Evolutionary conservation across 2,888 invertebrate genomes (phyloP), one percentile per base, ranked within the genome.

Genomic region (Apodemia zela): DNA sequence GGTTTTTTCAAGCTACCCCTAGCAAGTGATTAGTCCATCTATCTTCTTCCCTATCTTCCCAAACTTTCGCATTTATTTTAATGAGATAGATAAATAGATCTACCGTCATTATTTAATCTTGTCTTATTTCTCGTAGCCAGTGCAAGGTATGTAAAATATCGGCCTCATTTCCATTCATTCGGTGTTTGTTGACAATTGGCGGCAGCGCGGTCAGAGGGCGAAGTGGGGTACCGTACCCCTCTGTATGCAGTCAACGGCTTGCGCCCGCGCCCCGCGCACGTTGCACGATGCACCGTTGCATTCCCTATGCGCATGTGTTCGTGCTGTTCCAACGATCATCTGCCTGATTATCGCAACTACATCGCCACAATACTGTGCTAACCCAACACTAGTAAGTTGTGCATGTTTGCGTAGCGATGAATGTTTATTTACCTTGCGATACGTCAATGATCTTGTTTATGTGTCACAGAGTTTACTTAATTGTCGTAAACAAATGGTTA

Each of bases 111-210:
- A n/a, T n/a, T n/a, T n/a, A n/a, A n/a, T n/a, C n/a, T n/a, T n/a
- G n/a, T 42, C 15, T 42, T 10, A 42, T 42, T n/a, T 42, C 42
- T 42, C 5, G 15, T 42, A 42, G 10, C 15, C 42, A 42, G 54
- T 21, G 54, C 7, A 21, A 18, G 21, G 54, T 45, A 70, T 68
- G 68, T 77, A 77, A 80, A 74, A 76, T 76, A 75, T 64, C 73
- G 77, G 74, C 77, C 78, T 85, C 77, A 84, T 87, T 86, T 84
- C 83, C 87, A 88, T 89, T 88, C 81, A 87, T 85, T 79, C 75
- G 77, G 73, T 81, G 78, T 81, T 82, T 86, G 85, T 87, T 87
- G 88, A 85, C 85, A 87, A 85, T 82, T 77, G 73, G 78, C 71
- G 79, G 78, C 74, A 69, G 67, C 69, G 77, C 74, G 79, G 82